Evolutionary conservation across 1,140 invertebrate genomes (phyloP), one percentile per base, ranked within the genome.

Genomic region (Drosophila lacteicornis): DNA sequence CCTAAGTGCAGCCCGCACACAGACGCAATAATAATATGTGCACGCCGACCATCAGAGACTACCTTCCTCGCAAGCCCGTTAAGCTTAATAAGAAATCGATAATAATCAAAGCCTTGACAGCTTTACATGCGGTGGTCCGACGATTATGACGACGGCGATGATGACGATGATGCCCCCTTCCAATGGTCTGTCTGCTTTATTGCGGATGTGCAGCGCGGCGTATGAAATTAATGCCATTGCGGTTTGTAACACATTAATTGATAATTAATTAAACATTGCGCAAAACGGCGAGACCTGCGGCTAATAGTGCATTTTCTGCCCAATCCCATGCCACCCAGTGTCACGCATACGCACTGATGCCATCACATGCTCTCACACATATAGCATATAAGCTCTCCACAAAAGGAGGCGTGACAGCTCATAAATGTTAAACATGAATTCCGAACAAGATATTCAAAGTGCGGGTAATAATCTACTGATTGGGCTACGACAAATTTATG

Each of bases 191-290:
- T 40, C 22, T 74, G 75, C 43, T 45, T 71, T 57, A 75, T 60
- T 78, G 79, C 62, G 84, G 68, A 76, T 81, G 85, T 88, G 80
- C 85, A 84, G 61, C 80, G 73, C 80, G 85, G 85, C 84, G 74
- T 84, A 87, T 87, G 78, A 84, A 84, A 88, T 90, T 84, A 87
- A 87, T 87, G 84, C 75, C 79, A 40, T 62, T 88, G 84, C 85
- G 84, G 84, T 81, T 80, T 90, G 85, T 84, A 90, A 80, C 80
- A 80, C 80, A 90, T 90, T 90, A 87, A 87, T 90, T 87, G 85
- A 90, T 87, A 87, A 87, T 86, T 86, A 86, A 86, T 87, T 87
- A 90, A 90, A 88, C 80, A 87, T 87, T 87, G 84, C 77, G 73
- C 80, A 80, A 80, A 88, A 80, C 77, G 62, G 80, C 73, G 79